These are phyloP conservation scores for Hippocampus mohnikei DNA, from an alignment of 2,113 vertebrate genomes.

Conservation along the genomic window DNA sequence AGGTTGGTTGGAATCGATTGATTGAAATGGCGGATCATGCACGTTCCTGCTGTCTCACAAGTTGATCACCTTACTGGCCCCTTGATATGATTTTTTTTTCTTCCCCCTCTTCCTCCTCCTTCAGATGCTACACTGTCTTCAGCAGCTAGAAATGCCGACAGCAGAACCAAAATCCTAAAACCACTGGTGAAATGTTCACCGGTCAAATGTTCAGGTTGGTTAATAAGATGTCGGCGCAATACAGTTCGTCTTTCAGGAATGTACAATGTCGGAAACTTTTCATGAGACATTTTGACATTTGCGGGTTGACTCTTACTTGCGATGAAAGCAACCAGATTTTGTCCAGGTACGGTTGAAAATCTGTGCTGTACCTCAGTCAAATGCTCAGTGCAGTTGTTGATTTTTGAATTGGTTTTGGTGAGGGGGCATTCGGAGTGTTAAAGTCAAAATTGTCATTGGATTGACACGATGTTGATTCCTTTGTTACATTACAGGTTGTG, in stretches of 20 bases:
- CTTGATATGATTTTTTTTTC: too few species aligned
- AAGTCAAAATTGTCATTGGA: not conserved
- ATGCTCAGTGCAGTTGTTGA: too few species aligned
- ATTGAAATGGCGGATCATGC: too few species aligned
- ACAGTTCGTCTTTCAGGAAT: not conserved
- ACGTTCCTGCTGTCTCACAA: not conserved
- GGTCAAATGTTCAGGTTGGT: conserved; percentile 34
- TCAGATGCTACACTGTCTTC: conserved; percentile 19
- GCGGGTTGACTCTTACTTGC: too few species aligned
- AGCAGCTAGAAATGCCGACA: not conserved
- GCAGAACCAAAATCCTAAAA: conserved; percentile 29
- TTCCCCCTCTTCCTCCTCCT: not conserved
- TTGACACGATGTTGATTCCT: not conserved
- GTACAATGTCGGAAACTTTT: too few species aligned
- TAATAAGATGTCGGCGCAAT: not conserved
- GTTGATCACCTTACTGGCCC: not conserved
- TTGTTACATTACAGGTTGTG: conserved; percentile 56
- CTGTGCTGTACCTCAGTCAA: too few species aligned
- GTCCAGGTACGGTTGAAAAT: too few species aligned
- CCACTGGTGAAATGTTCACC: not conserved
- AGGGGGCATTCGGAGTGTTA: not conserved
- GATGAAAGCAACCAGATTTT: too few species aligned
- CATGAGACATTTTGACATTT: too few species aligned
- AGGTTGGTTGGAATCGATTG: conserved; percentile 6
- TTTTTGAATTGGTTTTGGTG: too few species aligned